Percentiles rank a stretch among this genome's conserved stretches.
These are phyloP conservation scores for Operophtera brumata DNA, from an alignment of 2,888 invertebrate genomes.

Conservation along the genomic window DNA sequence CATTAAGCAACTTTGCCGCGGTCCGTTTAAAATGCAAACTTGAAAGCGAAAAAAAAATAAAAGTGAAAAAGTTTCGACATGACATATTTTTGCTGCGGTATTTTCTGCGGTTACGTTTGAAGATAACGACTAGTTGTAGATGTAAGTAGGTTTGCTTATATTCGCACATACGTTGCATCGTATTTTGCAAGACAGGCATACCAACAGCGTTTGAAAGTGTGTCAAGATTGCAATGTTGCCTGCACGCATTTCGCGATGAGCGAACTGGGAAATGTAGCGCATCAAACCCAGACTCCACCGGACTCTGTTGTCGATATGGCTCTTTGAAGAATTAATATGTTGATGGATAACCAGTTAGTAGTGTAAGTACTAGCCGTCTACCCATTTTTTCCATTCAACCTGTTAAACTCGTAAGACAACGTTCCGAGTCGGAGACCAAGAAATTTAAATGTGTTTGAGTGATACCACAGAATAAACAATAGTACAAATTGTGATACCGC, in stretches of 20 bases:
- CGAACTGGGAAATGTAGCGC: constrained; percentile 57
- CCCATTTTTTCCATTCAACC: neutral
- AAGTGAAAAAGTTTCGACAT: constrained; percentile 27
- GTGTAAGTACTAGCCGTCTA: neutral
- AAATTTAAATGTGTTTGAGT: neutral
- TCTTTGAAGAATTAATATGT: neutral
- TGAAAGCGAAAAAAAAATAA: constrained; percentile 31
- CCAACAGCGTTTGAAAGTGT: constrained; percentile 77
- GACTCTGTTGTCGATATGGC: neutral
- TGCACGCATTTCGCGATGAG: constrained; percentile 56
- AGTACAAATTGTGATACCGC: no score
- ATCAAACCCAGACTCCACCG: neutral
- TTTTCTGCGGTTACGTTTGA: constrained; percentile 27
- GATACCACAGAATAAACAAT: no score
- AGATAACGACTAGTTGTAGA: constrained; percentile 37
- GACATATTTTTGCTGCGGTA: constrained; percentile 18
- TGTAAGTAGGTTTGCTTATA: constrained; percentile 35
- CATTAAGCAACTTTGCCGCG: constrained; percentile 16
- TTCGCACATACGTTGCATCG: constrained; percentile 56
- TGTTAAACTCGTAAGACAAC: neutral
- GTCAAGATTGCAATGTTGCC: constrained; percentile 73
- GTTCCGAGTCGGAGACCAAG: neutral
- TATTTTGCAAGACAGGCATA: constrained; percentile 73
- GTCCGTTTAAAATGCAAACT: constrained; percentile 31
- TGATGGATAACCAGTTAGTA: neutral